These are phyloP conservation scores for Cryptoprocta ferox DNA, from an alignment of 2,797 vertebrate species.

Conservation along the genomic window DNA sequence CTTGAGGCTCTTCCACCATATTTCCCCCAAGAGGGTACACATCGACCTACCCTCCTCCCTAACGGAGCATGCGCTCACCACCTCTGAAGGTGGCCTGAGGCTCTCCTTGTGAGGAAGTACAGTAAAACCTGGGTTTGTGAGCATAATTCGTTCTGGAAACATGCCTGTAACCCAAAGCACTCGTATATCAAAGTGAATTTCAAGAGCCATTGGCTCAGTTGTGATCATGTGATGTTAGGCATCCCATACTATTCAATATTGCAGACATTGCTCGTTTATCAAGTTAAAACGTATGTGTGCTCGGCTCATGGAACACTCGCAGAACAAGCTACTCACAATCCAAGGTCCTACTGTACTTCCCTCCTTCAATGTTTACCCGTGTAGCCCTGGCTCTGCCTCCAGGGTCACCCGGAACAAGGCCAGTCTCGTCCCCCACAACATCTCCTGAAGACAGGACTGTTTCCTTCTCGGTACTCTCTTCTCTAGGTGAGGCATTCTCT, in stretches of 20 bases:
- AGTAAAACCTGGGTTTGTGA: too few species aligned
- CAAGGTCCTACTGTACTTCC: not conserved
- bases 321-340: too few species aligned
- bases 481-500: not conserved
- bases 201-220: too few species aligned
- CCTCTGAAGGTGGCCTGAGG: not conserved
- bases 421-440: accelerated
- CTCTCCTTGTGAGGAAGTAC: not conserved
- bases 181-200: too few species aligned
- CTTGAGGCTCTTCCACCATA: not conserved
- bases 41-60: not conserved
- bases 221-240: too few species aligned
- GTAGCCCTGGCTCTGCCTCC: not conserved
- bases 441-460: not conserved
- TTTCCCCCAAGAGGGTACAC: not conserved
- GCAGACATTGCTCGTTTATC: too few species aligned
- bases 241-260: too few species aligned
- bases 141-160: too few species aligned
- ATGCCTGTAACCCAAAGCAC: too few species aligned
- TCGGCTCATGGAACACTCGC: too few species aligned
- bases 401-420: not conserved
- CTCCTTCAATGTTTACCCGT: not conserved
- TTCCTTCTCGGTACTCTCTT: not conserved
- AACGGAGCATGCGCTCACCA: accelerated
- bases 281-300: too few species aligned